Evolutionary conservation across 2,888 invertebrate species (phyloP), one percentile per base, ranked within the genome.

Genomic region (Leptopilina syphax): DNA sequence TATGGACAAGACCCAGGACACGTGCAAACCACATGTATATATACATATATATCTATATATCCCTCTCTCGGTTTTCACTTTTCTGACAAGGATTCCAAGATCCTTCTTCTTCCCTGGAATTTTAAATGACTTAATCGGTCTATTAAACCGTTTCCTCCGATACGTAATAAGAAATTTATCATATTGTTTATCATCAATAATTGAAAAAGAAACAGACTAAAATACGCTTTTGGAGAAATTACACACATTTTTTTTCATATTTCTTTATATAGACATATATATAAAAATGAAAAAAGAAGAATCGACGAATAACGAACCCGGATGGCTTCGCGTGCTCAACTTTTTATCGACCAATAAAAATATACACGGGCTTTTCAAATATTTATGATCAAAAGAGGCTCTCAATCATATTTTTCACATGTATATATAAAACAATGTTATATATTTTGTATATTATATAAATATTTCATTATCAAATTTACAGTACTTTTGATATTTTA

Each of bases 21-120:
- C 84, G 86, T 86, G 86, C 82, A 77, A 54, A 60, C 84, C 86
- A 86, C 84, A 86, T 86, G 86, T 34, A 34, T 34, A 34, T 34
- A 34, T 34, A 34, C 34, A 34, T 34, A 34, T 27, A 27, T 34
- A 34, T 34, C 34, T 34, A 34, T 34, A 34, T 34, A 41, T 78
- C 77, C 79, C 78, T 18, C 70, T 54, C 50, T 70, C 34, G n/a
- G 57, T 73, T 73, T 73, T 73, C 73, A 57, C 73, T 73, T 57
- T 73, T 73, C 73, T 73, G 41, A n/a, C 57, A 54, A 73, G 34
- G 73, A 73, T 57, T 73, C 57, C 73, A 73, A 13, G 73, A 34
- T 73, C 27, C 73, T 57, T 73, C 73, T 57, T 73, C 34, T 57
- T 70, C 24, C 10, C 73, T 27, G 41, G 34, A 73, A 73, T 54